Conservation (phyloP, 2,888 invertebrate species). For the Erebia epiphron region DNA sequence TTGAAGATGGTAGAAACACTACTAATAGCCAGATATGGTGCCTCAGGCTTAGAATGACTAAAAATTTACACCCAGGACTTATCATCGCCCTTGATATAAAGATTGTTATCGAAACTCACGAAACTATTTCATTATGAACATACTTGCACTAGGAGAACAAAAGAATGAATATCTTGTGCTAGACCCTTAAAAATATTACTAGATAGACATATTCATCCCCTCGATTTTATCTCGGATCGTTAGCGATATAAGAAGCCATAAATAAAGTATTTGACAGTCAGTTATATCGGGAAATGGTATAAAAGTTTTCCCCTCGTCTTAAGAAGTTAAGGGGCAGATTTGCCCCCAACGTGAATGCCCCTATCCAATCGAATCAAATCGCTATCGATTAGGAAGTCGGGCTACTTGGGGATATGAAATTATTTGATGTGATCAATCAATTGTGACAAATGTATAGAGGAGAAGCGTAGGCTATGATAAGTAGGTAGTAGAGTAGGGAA, state of each 20-base stretch:
- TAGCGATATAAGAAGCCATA: conserved; percentile 25
- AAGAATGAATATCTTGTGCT: too few species aligned
- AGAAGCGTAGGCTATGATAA: neutral
- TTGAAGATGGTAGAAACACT: too few species aligned
- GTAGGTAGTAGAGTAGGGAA: too few species aligned
- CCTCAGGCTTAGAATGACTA: too few species aligned
- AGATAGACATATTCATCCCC: conserved; percentile 11
- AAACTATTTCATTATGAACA: too few species aligned
- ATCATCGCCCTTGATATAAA: too few species aligned
- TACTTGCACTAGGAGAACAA: too few species aligned
- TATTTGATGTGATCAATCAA: conserved; percentile 17
- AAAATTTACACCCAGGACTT: too few species aligned
- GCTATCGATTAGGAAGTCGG: conserved; percentile 46
- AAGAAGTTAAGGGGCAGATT: conserved; percentile 13
- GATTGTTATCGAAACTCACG: too few species aligned
- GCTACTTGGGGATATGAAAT: conserved; percentile 18
- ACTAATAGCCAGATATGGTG: too few species aligned
- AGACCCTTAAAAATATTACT: too few species aligned
- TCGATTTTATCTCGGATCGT: conserved; percentile 23
- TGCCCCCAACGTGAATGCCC: conserved; percentile 43
- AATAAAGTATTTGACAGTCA: conserved; percentile 33
- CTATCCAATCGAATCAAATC: conserved; percentile 52
- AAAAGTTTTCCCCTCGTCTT: conserved; percentile 27
- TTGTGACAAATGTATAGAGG: neutral
- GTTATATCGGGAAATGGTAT: conserved; percentile 35